Evolutionary conservation across 2,888 invertebrate genomes (phyloP), one percentile per base, ranked within the genome.

Genomic region (Shargacucullia verbasci): DNA sequence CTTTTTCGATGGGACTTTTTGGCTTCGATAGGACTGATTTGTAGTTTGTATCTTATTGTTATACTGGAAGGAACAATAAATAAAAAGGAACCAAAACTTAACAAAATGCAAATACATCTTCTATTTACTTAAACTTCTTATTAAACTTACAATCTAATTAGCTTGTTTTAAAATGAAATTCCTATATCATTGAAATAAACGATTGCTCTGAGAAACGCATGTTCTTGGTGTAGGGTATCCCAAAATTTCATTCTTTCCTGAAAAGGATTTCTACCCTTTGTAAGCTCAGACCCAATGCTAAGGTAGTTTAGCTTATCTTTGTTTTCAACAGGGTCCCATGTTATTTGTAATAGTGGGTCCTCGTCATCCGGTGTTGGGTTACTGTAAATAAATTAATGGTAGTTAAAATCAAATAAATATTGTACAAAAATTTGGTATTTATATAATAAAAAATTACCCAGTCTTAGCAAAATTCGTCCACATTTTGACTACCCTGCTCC

Each of bases 401-500:
- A 9, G 2, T 33, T 33, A 33, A 14, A 12, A 37, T 33, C 12
- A 33, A 11, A 20, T 4, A n/a, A n/a, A n/a, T n/a, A n/a, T n/a
- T n/a, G n/a, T n/a, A n/a, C n/a, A n/a, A n/a, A n/a, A n/a, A n/a
- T n/a, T n/a, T n/a, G n/a, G n/a, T n/a, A n/a, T n/a, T n/a, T n/a
- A n/a, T n/a, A n/a, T n/a, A n/a, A n/a, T n/a, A n/a, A n/a, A n/a
- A 35, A n/a, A n/a, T 34, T 84, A 94, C 94, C 94, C 90, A 70
- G 84, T 88, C 86, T 90, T 94, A 35, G 94, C 94, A 76, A 94
- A 94, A 74, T 94, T 94, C 0, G 94, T 94, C 93, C 94, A 94
- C 89, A 94, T 85, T 75, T 84, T 89, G 3, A 91, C 74, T 45
- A 93, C 84, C 78, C 88, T 85, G 15, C 74, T 84, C 65, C 89